phyloP scores from a whole-genome alignment of 2,797 vertebrate species.

The Acanthiza pusilla region DNA sequence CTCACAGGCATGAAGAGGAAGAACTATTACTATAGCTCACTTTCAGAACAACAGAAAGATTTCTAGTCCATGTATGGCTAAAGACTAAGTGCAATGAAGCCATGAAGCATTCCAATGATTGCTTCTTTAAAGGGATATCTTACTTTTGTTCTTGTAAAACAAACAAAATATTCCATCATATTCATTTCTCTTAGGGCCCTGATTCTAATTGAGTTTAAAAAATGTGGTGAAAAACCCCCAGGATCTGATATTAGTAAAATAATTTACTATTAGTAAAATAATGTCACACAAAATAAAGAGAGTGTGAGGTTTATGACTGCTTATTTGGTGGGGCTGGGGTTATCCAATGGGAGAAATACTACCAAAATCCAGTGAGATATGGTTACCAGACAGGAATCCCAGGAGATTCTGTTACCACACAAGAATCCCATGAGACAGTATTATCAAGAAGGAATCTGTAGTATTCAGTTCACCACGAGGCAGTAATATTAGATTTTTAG shows the following conservation, averaged over 20 bases:
- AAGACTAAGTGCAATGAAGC: background rate
- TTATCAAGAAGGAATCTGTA: slow-evolving; percentile 70
- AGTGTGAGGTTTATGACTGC: slow-evolving; percentile 31
- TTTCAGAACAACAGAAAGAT: background rate
- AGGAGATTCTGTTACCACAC: slow-evolving; percentile 61
- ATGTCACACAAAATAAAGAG: slow-evolving; percentile 26
- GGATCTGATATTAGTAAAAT: background rate
- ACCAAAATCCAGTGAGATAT: slow-evolving; percentile 65
- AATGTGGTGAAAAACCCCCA: background rate
- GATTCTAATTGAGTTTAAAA: background rate
- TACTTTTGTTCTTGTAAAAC: background rate
- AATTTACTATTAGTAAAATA: background rate
- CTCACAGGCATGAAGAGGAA: background rate
- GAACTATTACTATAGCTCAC: background rate
- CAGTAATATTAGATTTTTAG: slow-evolving; percentile 74
- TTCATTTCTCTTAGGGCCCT: background rate
- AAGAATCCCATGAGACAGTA: slow-evolving; percentile 68
- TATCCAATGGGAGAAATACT: slow-evolving; percentile 64
- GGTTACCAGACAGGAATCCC: slow-evolving; percentile 68
- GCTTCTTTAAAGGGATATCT: background rate
- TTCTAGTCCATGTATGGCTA: background rate
- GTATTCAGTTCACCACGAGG: slow-evolving; percentile 60
- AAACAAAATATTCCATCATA: background rate
- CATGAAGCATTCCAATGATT: background rate
- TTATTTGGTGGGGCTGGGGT: slow-evolving; percentile 49